A percentile compares a stretch with the other conserved stretches of the same genome.
Conservation (phyloP, 2,797 vertebrate genomes). For the Lemur catta region DNA sequence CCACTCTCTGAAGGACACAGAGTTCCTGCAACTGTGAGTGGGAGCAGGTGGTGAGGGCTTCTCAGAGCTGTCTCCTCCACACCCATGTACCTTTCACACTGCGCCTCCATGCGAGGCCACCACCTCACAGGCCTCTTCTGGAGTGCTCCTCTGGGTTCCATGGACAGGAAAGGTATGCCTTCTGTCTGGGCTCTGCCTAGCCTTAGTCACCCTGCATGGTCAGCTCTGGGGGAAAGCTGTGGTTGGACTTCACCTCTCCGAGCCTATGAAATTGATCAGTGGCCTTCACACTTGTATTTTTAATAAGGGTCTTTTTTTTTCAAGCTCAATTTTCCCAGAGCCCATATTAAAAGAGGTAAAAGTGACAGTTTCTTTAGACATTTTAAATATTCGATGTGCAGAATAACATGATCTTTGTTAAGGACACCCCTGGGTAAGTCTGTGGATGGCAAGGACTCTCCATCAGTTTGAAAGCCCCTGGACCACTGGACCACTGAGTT, state of each 20-base stretch:
- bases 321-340: neutral
- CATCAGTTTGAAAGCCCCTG: neutral
- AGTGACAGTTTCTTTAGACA: neutral
- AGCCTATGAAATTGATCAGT: neutral
- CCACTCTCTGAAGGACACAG: neutral
- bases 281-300: neutral
- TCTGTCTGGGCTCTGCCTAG: neutral
- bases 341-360: neutral
- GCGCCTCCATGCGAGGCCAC: neutral
- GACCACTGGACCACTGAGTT: neutral
- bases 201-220: neutral
- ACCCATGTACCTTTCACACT: neutral
- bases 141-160: neutral
- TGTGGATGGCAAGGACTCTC: neutral
- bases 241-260: neutral
- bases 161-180: neutral
- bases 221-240: neutral
- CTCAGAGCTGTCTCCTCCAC: neutral
- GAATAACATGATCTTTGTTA: neutral
- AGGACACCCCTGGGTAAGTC: neutral
- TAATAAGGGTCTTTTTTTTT: neutral
- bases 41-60: neutral
- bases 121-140: neutral
- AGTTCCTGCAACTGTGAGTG: fast-evolving
- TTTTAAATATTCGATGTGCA: neutral